These are phyloP conservation scores for Masticophis lateralis DNA, from an alignment of 2,797 vertebrate genomes.

Conservation along the genomic window DNA sequence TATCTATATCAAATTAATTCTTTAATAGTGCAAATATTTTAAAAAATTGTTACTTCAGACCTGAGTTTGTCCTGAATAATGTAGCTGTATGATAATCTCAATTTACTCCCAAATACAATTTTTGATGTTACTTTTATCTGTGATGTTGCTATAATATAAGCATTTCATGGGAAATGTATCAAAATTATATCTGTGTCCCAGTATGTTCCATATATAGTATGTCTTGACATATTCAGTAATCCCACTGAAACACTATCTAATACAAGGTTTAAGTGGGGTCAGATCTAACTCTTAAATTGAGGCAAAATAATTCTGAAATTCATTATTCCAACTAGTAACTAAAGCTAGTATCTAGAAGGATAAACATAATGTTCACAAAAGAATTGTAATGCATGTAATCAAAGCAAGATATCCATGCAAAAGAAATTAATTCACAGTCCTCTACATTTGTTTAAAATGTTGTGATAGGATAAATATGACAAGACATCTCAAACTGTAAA, in stretches of 20 bases:
- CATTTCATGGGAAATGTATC: neutral
- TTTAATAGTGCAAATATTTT: neutral
- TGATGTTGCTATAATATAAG: neutral
- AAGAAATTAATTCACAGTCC: neutral
- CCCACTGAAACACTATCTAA: neutral
- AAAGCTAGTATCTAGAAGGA: neutral
- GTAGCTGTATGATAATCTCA: neutral
- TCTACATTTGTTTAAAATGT: neutral
- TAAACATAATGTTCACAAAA: neutral
- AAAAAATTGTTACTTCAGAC: neutral
- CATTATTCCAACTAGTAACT: neutral
- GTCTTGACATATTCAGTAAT: neutral
- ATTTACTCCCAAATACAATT: neutral
- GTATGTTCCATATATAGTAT: neutral
- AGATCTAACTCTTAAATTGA: neutral
- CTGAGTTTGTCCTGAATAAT: neutral
- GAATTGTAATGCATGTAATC: neutral
- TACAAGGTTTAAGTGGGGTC: neutral
- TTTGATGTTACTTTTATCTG: neutral
- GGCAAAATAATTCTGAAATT: neutral
- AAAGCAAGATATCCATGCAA: neutral
- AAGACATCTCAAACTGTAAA: neutral
- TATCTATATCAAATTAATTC: neutral
- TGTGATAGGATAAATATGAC: neutral
- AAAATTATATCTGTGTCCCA: neutral